phyloP scores from a whole-genome alignment of 2,113 vertebrate genomes.

The Phaethornis superciliosus region DNA sequence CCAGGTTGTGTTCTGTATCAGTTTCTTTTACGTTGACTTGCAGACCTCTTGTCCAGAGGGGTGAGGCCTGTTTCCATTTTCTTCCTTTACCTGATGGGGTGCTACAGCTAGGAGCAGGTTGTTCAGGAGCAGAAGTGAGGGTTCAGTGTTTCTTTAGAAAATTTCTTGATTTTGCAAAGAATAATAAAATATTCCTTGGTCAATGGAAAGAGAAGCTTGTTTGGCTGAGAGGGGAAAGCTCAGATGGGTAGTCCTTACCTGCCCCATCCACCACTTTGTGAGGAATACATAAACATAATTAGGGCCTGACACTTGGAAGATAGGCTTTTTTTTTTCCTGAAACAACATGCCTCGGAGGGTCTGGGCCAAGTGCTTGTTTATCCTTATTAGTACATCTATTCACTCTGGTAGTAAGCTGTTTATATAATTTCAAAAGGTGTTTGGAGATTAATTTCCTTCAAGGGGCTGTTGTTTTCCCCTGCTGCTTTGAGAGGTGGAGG shows the following conservation, averaged over 20 bases:
- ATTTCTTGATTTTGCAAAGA: neutral
- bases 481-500: slow-evolving; percentile 38
- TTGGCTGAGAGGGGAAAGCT: neutral
- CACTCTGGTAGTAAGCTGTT: neutral
- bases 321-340: neutral
- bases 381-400: neutral
- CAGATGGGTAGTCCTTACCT: neutral
- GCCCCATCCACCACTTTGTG: neutral
- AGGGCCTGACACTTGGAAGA: neutral
- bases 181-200: neutral
- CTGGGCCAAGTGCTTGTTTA: slow-evolving; percentile 2
- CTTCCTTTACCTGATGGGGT: neutral
- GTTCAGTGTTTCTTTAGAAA: neutral
- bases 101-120: neutral
- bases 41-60: neutral
- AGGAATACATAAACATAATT: neutral
- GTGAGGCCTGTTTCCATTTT: neutral
- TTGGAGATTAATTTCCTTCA: neutral
- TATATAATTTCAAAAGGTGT: slow-evolving; percentile 30
- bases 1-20: neutral
- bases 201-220: neutral
- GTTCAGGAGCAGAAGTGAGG: neutral
- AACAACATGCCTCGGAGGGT: rapidly evolving
- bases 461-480: slow-evolving; percentile 19
- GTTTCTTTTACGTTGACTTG: neutral